Evolutionary conservation across 2,888 invertebrate species (phyloP).

Genomic region (Chrysolina haemoptera): DNA sequence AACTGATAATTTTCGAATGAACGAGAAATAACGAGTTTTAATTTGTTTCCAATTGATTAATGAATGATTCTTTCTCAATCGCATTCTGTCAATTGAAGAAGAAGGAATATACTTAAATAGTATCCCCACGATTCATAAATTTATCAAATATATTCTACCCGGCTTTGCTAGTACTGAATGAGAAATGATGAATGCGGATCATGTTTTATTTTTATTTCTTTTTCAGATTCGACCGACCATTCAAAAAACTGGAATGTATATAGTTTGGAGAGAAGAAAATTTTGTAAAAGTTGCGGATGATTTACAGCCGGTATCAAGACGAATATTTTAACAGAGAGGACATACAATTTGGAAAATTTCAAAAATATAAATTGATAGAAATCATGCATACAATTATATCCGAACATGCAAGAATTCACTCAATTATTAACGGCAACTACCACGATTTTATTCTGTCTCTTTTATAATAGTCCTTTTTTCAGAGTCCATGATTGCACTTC

Average conservation of each 20-base stretch:
- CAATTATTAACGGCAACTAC: neutral
- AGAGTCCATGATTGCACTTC: constrained; percentile 5
- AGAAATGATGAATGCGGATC: no score
- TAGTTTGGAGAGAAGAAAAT: no score
- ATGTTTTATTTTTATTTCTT: neutral
- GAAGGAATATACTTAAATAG: no score
- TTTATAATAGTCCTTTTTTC: neutral
- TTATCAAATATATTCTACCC: no score
- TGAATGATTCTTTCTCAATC: no score
- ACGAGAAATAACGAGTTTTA: no score
- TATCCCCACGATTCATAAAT: no score
- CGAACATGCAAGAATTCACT: neutral
- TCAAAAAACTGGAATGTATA: no score
- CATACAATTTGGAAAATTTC: neutral
- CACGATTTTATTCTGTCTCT: neutral
- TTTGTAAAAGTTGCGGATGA: neutral
- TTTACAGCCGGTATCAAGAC: neutral
- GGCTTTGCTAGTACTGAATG: no score
- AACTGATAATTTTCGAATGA: no score
- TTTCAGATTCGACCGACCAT: neutral
- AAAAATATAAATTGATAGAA: neutral
- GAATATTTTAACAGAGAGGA: neutral
- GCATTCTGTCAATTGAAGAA: no score
- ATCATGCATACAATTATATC: neutral
- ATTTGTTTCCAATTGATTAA: no score